These are phyloP conservation scores for Pemphigus obesinymphae DNA, from an alignment of 1,140 invertebrate genomes.

Conservation along the genomic window DNA sequence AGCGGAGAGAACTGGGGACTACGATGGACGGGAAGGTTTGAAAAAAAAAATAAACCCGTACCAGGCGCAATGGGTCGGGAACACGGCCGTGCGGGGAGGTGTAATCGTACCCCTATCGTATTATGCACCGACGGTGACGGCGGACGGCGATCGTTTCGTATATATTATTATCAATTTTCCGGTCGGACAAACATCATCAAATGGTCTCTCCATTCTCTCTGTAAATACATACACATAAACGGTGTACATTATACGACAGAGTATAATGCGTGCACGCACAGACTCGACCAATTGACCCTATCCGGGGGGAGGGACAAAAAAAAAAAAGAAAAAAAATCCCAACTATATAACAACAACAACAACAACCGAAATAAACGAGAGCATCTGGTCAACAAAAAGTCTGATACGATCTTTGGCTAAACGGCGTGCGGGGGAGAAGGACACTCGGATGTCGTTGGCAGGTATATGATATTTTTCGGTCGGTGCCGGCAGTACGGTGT, in stretches of 20 bases:
- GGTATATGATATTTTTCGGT: conserved; percentile 17
- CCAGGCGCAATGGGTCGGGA: not conserved
- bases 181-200: conserved; percentile 21
- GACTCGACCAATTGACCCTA: conserved; percentile 22
- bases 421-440: not conserved
- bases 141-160: not conserved
- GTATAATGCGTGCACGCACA: not conserved
- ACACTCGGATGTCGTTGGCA: conserved; percentile 34
- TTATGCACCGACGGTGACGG: not conserved
- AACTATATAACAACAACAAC: not conserved
- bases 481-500: not conserved
- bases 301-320: not conserved
- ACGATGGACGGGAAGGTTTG: not conserved
- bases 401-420: conserved; percentile 21
- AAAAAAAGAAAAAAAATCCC: not conserved
- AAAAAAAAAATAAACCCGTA: not conserved
- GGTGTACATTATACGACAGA: not conserved
- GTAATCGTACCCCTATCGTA: not conserved
- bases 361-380: conserved; percentile 30
- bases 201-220: not conserved
- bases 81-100: not conserved
- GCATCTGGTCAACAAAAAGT: conserved; percentile 38
- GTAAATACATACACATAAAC: not conserved
- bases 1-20: not conserved
- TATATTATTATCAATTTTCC: conserved; percentile 31